phyloP scores from a whole-genome alignment of 2,113 vertebrate species.

The Sinocyclocheilus rhinocerous region DNA sequence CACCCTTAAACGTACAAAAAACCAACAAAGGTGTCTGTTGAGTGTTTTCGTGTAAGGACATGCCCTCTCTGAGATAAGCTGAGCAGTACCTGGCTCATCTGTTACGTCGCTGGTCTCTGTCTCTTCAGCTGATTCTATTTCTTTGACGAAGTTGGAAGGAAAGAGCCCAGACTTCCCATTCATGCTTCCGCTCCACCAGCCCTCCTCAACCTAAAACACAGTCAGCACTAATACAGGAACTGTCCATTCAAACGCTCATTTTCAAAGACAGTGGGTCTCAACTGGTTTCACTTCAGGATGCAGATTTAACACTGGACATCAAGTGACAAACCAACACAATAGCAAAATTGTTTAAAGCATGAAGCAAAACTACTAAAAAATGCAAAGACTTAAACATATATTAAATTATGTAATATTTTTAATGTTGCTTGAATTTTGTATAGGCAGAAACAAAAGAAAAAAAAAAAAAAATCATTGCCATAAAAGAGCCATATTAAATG shows the following conservation, averaged over 20 bases:
- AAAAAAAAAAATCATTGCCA: not conserved
- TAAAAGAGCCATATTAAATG: not conserved
- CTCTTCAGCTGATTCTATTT: constrained; percentile 80
- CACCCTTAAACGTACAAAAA: not conserved
- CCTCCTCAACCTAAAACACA: constrained; percentile 88
- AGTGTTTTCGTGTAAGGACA: constrained; percentile 40
- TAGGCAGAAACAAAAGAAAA: not conserved
- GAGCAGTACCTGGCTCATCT: constrained; percentile 82
- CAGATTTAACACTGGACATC: not conserved
- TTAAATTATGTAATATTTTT: not conserved
- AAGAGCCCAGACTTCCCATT: constrained; percentile 88
- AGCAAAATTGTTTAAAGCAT: not conserved
- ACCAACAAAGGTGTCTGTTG: not conserved
- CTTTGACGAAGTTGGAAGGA: constrained; percentile 96
- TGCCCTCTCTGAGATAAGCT: not conserved
- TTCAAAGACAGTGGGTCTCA: not conserved
- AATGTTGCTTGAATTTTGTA: not conserved
- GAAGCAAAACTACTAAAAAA: not conserved
- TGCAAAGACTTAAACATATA: not conserved
- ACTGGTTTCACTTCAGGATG: constrained; percentile 3
- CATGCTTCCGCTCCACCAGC: constrained; percentile 90
- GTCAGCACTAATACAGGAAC: not conserved
- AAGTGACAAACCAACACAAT: not conserved
- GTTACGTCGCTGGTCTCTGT: constrained; percentile 76
- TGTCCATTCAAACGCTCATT: not conserved